Base-by-base conservation (phyloP, 2,888 invertebrate species). In the Craniophora ligustri region DNA sequence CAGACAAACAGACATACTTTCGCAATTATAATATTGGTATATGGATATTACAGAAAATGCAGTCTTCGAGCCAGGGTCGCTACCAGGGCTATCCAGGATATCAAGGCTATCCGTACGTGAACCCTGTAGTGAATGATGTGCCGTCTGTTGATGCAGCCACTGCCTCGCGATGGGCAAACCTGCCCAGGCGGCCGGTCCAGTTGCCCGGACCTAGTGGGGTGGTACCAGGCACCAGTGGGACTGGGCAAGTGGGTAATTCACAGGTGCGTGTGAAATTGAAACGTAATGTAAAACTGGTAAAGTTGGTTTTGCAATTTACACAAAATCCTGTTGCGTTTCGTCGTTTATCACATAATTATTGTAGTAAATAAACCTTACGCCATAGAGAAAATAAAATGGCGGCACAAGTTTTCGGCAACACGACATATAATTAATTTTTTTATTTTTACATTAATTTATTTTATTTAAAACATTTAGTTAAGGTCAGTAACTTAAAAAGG, bases 41-140 rank as follows among this genome's bases (percentile, higher is more conserved):
- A 0, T 23, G 3, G 3, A 10, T 4, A 10, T 44, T 47, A 0
- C 61, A 65, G 64, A 30, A 2, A n/a, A 64, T 65, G 64, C 63
- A 65, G 14, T 66, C 63, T 3, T 45, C 45, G 6, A 45, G 35
- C 18, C 45, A 45, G 21, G 35, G 35, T 14, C 38, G 38, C 0
- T 14, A 26, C 14, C 38, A 26, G 15, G 38, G 46, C 0, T 65
- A 65, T 0, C 46, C 26, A 7, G 31, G 56, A 0, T 91, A 91
- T 68, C 90, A 88, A 28, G 91, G 91, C 0, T 92, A 87, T 41
- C 91, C 91, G 0, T 89, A 88, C 66, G 68, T 78, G 2, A 82
- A 81, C 28, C 86, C 86, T 0, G 67, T 72, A 0, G 82, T 84
- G 0, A 78, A 68, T 0, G 91, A 89, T 13, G 85, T 79, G 0